Conservation (phyloP, 2,113 vertebrate species). For the Pangasianodon hypophthalmus region DNA sequence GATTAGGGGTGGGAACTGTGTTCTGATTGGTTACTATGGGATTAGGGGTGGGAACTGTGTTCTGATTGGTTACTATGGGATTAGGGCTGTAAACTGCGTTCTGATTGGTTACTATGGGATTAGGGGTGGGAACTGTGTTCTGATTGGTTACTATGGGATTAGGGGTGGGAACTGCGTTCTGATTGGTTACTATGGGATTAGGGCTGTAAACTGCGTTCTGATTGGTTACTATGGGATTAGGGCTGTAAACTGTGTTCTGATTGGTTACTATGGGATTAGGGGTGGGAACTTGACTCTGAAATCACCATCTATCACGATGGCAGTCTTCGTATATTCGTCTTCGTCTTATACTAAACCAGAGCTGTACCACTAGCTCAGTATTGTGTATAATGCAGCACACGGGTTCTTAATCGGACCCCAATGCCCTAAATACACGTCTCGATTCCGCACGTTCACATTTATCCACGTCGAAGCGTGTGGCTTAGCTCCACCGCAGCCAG, state of each 20-base stretch:
- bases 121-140: background rate
- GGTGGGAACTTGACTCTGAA: background rate
- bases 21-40: background rate
- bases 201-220: background rate
- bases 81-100: background rate
- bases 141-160: background rate
- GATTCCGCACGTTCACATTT: background rate
- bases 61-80: background rate
- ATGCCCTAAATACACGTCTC: background rate
- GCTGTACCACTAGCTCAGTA: too few species aligned
- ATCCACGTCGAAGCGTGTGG: background rate
- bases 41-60: background rate
- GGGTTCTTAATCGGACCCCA: background rate
- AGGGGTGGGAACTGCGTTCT: background rate
- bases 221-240: background rate
- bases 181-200: background rate
- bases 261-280: background rate
- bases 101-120: background rate
- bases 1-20: background rate
- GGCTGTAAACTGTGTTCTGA: background rate
- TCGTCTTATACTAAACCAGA: too few species aligned
- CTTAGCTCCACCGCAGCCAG: background rate
- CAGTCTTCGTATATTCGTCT: too few species aligned
- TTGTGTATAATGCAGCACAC: too few species aligned
- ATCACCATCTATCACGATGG: too few species aligned